These are phyloP conservation scores for Amphiprion clarkii DNA, from an alignment of 2,797 vertebrate genomes.

Conservation along the genomic window DNA sequence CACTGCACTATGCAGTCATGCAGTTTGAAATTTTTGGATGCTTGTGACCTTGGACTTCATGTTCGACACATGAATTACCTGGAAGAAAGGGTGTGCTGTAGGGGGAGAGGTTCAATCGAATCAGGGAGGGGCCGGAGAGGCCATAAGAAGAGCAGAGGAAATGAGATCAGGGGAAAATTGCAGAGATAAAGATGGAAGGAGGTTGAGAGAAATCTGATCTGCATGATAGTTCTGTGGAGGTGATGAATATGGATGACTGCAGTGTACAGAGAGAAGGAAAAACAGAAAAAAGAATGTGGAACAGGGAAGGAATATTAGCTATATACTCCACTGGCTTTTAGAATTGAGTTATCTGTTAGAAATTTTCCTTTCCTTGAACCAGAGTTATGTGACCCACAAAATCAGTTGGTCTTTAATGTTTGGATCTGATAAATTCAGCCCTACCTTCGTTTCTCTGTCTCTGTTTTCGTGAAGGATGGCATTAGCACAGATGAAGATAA, in stretches of 20 bases:
- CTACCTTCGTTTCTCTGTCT: slow-evolving; percentile 93
- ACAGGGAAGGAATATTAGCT: slow-evolving; percentile 15
- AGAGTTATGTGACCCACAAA: neutral
- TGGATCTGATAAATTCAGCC: neutral
- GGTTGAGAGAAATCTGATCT: slow-evolving; percentile 57
- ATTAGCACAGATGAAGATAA: slow-evolving; percentile 98
- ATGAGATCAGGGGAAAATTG: slow-evolving; percentile 62
- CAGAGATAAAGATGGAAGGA: slow-evolving; percentile 42
- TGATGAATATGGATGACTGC: slow-evolving; percentile 60
- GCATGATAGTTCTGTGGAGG: slow-evolving; percentile 41
- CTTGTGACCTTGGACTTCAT: slow-evolving; percentile 91
- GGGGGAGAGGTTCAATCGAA: slow-evolving; percentile 48
- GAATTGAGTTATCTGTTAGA: neutral
- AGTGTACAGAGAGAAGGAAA: slow-evolving; percentile 6
- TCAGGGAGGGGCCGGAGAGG: slow-evolving; percentile 39
- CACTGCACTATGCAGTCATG: neutral
- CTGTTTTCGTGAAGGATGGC: slow-evolving; percentile 98
- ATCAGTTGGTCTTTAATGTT: too few relatives aligned
- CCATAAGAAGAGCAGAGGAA: slow-evolving; percentile 44
- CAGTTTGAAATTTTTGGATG: slow-evolving; percentile 71
- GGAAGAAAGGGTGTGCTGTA: slow-evolving; percentile 1
- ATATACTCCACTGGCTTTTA: slow-evolving; percentile 2
- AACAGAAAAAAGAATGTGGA: slow-evolving; percentile 15
- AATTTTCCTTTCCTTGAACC: neutral
- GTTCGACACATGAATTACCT: slow-evolving; percentile 90